Evolutionary conservation across 1,140 invertebrate genomes (phyloP).

Genomic region (Drosophila neocordata): DNA sequence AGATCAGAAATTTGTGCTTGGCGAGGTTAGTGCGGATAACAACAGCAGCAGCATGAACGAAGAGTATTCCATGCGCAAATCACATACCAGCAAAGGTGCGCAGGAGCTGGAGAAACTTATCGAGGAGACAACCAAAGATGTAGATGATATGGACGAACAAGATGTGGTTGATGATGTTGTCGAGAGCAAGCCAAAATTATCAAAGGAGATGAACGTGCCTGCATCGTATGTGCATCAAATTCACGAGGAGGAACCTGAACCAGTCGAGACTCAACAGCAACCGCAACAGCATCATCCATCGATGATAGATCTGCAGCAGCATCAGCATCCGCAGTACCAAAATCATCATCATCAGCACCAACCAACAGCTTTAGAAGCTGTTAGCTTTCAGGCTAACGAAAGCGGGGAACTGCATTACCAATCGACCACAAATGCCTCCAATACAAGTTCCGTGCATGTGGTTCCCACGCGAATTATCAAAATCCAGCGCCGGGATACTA

Average conservation of each 20-base stretch:
- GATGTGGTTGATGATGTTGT: conserved; percentile 47
- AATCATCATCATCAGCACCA: conserved; percentile 34
- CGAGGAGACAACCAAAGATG: conserved; percentile 82
- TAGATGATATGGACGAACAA: conserved; percentile 72
- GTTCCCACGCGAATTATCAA: conserved; percentile 73
- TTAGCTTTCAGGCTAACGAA: conserved; percentile 69
- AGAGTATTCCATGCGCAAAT: conserved; percentile 61
- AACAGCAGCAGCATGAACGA: conserved; percentile 64
- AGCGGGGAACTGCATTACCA: conserved; percentile 68
- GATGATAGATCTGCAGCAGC: conserved; percentile 59
- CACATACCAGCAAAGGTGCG: conserved; percentile 58
- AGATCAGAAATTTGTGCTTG: conserved; percentile 68
- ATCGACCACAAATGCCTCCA: conserved; percentile 29
- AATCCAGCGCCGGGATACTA: conserved; percentile 65
- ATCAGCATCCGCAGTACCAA: conserved; percentile 31
- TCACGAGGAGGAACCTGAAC: conserved; percentile 49
- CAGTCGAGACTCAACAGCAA: conserved; percentile 55
- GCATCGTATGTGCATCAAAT: conserved; percentile 46
- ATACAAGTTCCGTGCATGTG: conserved; percentile 53
- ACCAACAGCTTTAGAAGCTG: conserved; percentile 46
- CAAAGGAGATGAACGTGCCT: conserved; percentile 44
- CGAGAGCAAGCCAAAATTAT: conserved; percentile 67
- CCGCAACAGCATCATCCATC: conserved; percentile 25
- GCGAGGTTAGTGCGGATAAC: conserved; percentile 46
- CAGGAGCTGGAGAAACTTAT: conserved; percentile 77